Evolutionary conservation across 2,797 vertebrate genomes (phyloP), one percentile per base, ranked within the genome.

Genomic region (Margarornis squamiger): DNA sequence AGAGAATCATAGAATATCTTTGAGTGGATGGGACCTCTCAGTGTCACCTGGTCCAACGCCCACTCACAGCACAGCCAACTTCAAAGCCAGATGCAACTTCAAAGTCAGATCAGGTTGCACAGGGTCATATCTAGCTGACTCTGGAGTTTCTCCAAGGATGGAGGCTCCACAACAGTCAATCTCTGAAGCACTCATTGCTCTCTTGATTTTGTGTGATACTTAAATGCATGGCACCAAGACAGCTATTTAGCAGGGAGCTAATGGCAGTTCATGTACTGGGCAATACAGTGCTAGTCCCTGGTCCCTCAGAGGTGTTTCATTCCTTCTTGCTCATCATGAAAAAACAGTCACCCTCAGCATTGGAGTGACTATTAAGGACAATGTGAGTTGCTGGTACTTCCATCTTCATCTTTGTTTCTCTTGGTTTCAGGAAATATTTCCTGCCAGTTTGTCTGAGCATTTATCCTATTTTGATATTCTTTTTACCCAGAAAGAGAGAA

Each of bases 81-180:
- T 97, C 95, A 97, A 97, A 97, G 95, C 58, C 83, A 94, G 43
- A 73, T 63, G 63, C 67, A 82, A 91, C 94, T 95, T 97, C 94
- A 96, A 97, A 97, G 96, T 32, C 66, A 67, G 71, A 85, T 89
- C 39, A 36, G 86, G 88, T 92, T 95, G 93, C 83, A 89, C 73
- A 95, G 88, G 92, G 86, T 94, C 88, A 71, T 45, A 87, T 34
- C 74, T 74, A 88, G 63, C 77, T 63, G 63, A 57, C 67, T 15
- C 86, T 95, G 93, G 88, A 93, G 74, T 41, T 61, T 41, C 86
- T 93, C 59, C 80, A 79, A 70, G 59, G 67, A 95, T 34, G 55
- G 63, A 76, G 45, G 76, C 55, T 73, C 48, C 74, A 81, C 86
- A 73, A 9, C 11, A 76, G 67, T 59, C 3, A 2, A 21, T 73